Evolutionary conservation across 2,888 invertebrate species (phyloP).

Genomic region (Craniophora ligustri): DNA sequence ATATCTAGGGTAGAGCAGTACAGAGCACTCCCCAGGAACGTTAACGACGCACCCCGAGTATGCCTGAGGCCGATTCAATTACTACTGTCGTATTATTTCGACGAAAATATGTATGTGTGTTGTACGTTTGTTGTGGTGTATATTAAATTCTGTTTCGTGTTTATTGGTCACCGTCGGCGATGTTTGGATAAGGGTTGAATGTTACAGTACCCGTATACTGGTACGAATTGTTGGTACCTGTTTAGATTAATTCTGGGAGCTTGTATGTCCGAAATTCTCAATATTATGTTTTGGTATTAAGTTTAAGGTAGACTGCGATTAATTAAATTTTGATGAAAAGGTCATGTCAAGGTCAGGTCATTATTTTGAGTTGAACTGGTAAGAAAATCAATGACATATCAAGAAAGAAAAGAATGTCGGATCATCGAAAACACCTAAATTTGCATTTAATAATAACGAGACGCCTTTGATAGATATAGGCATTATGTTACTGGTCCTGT

Average conservation of each 20-base stretch:
- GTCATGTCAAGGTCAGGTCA: too few relatives aligned
- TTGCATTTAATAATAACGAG: too few relatives aligned
- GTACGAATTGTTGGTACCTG: slow-evolving; percentile 60
- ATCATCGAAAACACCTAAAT: too few relatives aligned
- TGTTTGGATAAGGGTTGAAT: slow-evolving; percentile 75
- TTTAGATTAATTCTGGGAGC: slow-evolving; percentile 54
- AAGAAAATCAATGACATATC: too few relatives aligned
- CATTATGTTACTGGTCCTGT: background rate
- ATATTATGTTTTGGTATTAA: slow-evolving; percentile 42
- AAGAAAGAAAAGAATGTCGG: too few relatives aligned
- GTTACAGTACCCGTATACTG: slow-evolving; percentile 56
- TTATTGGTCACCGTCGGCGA: slow-evolving; percentile 82
- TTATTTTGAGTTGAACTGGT: too few relatives aligned
- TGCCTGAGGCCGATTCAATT: slow-evolving; percentile 88
- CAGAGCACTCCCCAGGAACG: slow-evolving; percentile 83
- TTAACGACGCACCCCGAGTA: slow-evolving; percentile 85
- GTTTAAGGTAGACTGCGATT: slow-evolving; percentile 16
- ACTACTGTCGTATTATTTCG: slow-evolving; percentile 87
- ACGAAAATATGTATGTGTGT: slow-evolving; percentile 87
- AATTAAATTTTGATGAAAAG: slow-evolving; percentile 9
- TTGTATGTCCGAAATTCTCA: slow-evolving; percentile 45
- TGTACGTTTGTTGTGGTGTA: slow-evolving; percentile 80
- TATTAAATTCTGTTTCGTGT: slow-evolving; percentile 84
- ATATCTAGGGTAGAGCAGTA: slow-evolving; percentile 78
- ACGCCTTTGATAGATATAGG: too few relatives aligned